These are phyloP conservation scores for Drosophila stalkeri DNA, from an alignment of 2,888 invertebrate genomes.

Conservation along the genomic window DNA sequence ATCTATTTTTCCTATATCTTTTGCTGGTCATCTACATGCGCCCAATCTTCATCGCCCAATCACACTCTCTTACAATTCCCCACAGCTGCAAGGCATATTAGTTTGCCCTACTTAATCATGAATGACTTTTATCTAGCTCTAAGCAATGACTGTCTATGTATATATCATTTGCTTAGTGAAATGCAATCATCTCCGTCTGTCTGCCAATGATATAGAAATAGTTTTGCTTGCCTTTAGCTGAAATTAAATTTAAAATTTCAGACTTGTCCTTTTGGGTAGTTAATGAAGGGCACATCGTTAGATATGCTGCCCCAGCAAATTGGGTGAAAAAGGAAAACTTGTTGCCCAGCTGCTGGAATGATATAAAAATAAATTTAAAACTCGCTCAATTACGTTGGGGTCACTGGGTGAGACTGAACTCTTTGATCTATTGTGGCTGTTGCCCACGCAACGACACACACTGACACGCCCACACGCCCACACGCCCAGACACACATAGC, in stretches of 20 bases:
- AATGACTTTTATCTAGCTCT: neutral
- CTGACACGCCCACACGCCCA: neutral
- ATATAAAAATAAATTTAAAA: conserved; percentile 24
- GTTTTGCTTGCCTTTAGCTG: neutral
- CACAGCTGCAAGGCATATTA: neutral
- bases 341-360: conserved; percentile 13
- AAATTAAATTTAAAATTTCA: neutral
- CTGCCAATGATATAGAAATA: neutral
- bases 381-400: conserved; percentile 28
- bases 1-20: neutral
- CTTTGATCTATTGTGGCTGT: conserved; percentile 51
- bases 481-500: neutral
- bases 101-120: neutral
- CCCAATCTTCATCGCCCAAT: too few species aligned
- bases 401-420: conserved; percentile 36
- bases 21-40: neutral
- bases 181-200: neutral
- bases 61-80: too few species aligned
- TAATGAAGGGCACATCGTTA: neutral
- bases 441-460: conserved; percentile 14
- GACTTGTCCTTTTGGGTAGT: neutral
- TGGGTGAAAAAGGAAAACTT: conserved; percentile 3
- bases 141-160: too few species aligned
- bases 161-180: neutral
- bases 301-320: neutral